These are phyloP conservation scores for Myoxocephalus aenaeus DNA, from an alignment of 2,797 vertebrate species.

Conservation along the genomic window DNA sequence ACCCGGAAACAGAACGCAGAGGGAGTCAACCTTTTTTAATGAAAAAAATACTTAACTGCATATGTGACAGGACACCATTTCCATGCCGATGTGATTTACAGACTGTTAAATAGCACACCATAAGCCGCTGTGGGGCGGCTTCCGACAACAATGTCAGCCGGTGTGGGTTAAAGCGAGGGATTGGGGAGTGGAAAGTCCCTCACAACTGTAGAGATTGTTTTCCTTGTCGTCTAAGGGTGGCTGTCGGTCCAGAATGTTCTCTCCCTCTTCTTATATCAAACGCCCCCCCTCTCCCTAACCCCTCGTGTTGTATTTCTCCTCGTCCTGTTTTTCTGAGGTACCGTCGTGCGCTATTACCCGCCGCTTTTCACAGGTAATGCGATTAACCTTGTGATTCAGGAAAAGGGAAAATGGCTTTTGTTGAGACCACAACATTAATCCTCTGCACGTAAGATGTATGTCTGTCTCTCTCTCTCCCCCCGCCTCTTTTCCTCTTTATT, in stretches of 20 bases:
- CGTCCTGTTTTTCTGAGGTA: slow-evolving; percentile 22
- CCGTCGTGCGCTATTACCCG: slow-evolving; percentile 33
- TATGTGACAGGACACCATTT: not conserved
- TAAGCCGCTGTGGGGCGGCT: not conserved
- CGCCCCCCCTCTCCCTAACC: not conserved
- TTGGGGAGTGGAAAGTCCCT: not conserved
- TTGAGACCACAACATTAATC: slow-evolving; percentile 59
- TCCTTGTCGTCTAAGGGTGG: not conserved
- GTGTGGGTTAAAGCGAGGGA: not conserved
- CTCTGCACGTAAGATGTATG: slow-evolving; percentile 41
- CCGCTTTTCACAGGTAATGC: slow-evolving; percentile 56
- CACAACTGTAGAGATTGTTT: not conserved
- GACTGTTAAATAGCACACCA: not conserved
- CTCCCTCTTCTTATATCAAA: not conserved
- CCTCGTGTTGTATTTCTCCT: slow-evolving; percentile 22
- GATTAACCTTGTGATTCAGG: slow-evolving; percentile 68
- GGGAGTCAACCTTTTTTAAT: not conserved
- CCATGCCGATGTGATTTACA: not conserved
- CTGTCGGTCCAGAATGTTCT: slow-evolving; percentile 4
- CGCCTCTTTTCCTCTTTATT: not conserved
- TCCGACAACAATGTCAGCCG: not conserved
- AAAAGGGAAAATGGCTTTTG: slow-evolving; percentile 50
- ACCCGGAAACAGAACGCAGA: not conserved
- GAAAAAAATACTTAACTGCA: not conserved
- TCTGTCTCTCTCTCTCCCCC: slow-evolving; percentile 19